Conservation (phyloP, 2,113 vertebrate genomes). For the Elgaria multicarinata region DNA sequence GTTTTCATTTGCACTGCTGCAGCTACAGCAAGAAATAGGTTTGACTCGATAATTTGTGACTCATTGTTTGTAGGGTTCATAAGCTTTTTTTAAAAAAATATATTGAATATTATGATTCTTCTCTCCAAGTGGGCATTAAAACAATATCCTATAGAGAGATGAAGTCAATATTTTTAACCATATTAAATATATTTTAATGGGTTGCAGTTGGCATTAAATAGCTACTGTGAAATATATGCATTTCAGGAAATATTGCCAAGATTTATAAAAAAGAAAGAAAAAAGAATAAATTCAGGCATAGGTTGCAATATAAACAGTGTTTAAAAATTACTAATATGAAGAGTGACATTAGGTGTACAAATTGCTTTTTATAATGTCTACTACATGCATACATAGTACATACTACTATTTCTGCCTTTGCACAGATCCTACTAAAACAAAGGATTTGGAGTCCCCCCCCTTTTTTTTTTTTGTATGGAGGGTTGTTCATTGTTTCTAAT, state of each 20-base stretch:
- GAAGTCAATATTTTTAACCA: background rate
- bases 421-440: background rate
- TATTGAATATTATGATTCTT: background rate
- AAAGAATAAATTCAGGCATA: slow-evolving; percentile 33
- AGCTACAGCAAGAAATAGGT: background rate
- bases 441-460: background rate
- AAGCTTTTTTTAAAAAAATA: background rate
- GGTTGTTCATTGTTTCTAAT: background rate
- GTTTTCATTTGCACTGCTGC: background rate
- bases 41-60: background rate
- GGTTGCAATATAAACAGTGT: slow-evolving; percentile 38
- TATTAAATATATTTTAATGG: slow-evolving; percentile 27
- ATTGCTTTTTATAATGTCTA: background rate
- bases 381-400: too few species aligned
- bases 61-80: background rate
- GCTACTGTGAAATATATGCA: slow-evolving; percentile 32
- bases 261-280: slow-evolving; percentile 6
- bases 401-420: background rate
- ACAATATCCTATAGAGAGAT: background rate
- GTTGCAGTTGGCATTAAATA: slow-evolving; percentile 45
- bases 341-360: background rate
- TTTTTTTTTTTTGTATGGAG: background rate
- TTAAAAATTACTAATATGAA: slow-evolving; percentile 37
- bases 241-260: slow-evolving; percentile 49
- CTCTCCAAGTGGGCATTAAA: background rate